Conservation (phyloP, 1,140 invertebrate genomes). For the Spodoptera litura region DNA sequence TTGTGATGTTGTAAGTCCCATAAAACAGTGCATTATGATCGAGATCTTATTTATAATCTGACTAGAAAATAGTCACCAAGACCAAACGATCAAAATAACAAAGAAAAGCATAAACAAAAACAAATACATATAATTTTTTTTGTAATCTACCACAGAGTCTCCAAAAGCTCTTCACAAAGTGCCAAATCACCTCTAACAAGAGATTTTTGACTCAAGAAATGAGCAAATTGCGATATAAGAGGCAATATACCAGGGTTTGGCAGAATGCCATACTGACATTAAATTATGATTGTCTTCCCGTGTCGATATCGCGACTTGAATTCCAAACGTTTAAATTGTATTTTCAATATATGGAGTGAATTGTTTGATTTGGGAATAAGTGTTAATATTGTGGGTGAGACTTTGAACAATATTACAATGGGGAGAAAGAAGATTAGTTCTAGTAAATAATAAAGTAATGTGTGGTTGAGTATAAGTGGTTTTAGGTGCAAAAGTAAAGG, state of each 20-base stretch:
- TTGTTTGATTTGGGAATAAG: neutral
- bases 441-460: too few relatives aligned
- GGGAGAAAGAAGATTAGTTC: too few relatives aligned
- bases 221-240: constrained; percentile 39
- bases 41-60: too few relatives aligned
- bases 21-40: too few relatives aligned
- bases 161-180: constrained; percentile 7
- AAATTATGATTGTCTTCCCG: constrained; percentile 38
- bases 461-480: too few relatives aligned
- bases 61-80: too few relatives aligned
- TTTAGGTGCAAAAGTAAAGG: too few relatives aligned
- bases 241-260: constrained; percentile 27
- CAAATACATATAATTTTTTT: neutral
- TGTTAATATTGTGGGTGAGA: neutral
- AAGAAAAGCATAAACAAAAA: too few relatives aligned
- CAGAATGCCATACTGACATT: constrained; percentile 32
- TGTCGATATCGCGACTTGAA: constrained; percentile 30
- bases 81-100: neutral
- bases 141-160: constrained; percentile 12
- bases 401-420: neutral
- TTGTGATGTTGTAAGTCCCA: too few relatives aligned
- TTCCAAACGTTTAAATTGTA: constrained; percentile 23
- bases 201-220: constrained; percentile 21
- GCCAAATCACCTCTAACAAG: constrained; percentile 9
- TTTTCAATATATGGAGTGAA: constrained; percentile 5